Evolutionary conservation across 92 coral and sea anemone genomes (phyloP).

Genomic region (Porites evermanni): DNA sequence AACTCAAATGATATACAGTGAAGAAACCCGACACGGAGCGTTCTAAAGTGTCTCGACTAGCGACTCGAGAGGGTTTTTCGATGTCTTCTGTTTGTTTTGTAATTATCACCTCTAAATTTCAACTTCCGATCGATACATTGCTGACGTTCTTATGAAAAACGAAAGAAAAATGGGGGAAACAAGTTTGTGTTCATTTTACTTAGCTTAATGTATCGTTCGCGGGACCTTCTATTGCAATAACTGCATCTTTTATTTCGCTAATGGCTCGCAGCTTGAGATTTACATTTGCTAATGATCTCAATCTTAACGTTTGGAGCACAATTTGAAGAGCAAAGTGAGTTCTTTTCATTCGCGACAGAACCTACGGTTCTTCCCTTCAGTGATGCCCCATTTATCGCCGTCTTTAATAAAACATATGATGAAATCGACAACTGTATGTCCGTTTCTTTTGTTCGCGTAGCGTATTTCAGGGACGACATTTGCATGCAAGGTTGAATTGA

Average conservation of each 20-base stretch:
- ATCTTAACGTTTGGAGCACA: conserved; percentile 23
- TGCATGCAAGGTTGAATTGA: conserved; percentile 43
- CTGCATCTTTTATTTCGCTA: conserved; percentile 30
- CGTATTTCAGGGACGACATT: conserved; percentile 17
- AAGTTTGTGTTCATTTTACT: conserved; percentile 8
- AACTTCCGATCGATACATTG: conserved; percentile 34
- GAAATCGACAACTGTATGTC: conserved; percentile 30
- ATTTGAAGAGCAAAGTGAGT: neutral
- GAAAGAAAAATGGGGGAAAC: neutral
- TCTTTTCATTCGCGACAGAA: neutral
- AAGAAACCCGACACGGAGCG: conserved; percentile 37
- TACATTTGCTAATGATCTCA: conserved; percentile 40
- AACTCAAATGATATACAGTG: conserved; percentile 6
- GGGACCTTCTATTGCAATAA: conserved; percentile 20
- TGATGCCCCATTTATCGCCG: neutral
- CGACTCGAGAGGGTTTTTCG: conserved; percentile 15
- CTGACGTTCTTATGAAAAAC: neutral
- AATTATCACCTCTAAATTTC: conserved; percentile 44
- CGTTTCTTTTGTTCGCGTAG: conserved; percentile 19
- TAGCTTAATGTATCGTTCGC: conserved; percentile 12
- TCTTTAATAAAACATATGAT: conserved; percentile 15
- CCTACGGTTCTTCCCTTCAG: conserved; percentile 3
- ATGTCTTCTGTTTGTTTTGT: conserved; percentile 32
- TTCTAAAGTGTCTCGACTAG: neutral
- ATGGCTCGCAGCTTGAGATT: conserved; percentile 46